Percentiles rank a stretch among this genome's conserved stretches.
These are phyloP conservation scores for Lasioglossum lativentre DNA, from an alignment of 2,888 invertebrate species.

Conservation along the genomic window DNA sequence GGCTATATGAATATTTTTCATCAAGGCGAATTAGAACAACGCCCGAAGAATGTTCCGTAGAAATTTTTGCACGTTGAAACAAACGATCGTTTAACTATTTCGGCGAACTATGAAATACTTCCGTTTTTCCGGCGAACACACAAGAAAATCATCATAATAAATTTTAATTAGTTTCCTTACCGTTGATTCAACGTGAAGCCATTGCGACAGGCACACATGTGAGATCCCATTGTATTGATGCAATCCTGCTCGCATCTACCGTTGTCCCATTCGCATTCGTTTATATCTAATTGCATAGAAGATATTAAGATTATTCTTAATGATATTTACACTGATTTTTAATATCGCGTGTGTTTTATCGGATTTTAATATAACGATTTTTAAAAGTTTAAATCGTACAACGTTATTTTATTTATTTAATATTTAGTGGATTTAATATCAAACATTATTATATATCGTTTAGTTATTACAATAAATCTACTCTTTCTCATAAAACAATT, in stretches of 20 bases:
- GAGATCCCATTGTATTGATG: constrained; percentile 82
- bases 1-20: background rate
- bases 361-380: background rate
- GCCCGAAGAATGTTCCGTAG: no score
- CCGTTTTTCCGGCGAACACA: no score
- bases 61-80: background rate
- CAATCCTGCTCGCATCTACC: constrained; percentile 83
- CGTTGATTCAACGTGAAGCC: constrained; percentile 76
- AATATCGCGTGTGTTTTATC: background rate
- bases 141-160: background rate
- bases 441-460: background rate
- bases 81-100: background rate
- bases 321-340: no score
- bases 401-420: background rate
- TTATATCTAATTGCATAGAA: constrained; percentile 75
- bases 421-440: background rate
- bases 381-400: background rate
- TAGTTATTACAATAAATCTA: background rate
- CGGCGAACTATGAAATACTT: background rate
- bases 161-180: constrained; percentile 63
- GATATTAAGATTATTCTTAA: background rate
- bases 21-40: background rate
- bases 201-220: constrained; percentile 79
- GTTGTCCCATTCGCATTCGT: constrained; percentile 82
- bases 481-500: background rate